Evolutionary conservation across 2,113 vertebrate genomes (phyloP).

Genomic region (Phocoena phocoena): DNA sequence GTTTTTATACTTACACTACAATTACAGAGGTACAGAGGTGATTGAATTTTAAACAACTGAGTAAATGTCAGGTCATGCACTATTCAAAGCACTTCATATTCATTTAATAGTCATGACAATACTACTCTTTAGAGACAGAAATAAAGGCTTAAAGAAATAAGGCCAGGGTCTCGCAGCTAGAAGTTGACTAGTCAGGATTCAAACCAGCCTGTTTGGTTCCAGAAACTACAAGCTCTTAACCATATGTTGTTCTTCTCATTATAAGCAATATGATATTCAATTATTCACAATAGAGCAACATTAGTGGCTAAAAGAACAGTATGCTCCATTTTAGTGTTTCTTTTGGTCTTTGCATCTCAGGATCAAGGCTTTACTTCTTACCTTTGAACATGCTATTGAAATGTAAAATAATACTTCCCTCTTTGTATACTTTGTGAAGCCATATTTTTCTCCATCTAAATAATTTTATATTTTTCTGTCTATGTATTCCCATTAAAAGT

Average conservation of each 20-base stretch:
- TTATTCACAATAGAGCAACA: neutral
- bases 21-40: neutral
- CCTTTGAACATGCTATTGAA: neutral
- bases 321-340: neutral
- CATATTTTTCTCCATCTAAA: neutral
- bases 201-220: neutral
- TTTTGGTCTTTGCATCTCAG: slow-evolving; percentile 41
- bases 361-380: neutral
- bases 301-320: neutral
- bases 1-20: neutral
- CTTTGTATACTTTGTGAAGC: neutral
- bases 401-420: neutral
- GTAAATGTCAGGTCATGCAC: neutral
- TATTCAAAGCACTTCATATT: neutral
- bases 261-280: neutral
- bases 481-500: neutral
- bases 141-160: neutral
- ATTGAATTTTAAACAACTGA: neutral
- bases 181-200: neutral
- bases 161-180: neutral
- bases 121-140: neutral
- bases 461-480: neutral
- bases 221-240: neutral
- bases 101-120: neutral
- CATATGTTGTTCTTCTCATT: neutral